These are phyloP conservation scores for Dysdera silvatica DNA, from an alignment of 1,140 invertebrate species.

Conservation along the genomic window DNA sequence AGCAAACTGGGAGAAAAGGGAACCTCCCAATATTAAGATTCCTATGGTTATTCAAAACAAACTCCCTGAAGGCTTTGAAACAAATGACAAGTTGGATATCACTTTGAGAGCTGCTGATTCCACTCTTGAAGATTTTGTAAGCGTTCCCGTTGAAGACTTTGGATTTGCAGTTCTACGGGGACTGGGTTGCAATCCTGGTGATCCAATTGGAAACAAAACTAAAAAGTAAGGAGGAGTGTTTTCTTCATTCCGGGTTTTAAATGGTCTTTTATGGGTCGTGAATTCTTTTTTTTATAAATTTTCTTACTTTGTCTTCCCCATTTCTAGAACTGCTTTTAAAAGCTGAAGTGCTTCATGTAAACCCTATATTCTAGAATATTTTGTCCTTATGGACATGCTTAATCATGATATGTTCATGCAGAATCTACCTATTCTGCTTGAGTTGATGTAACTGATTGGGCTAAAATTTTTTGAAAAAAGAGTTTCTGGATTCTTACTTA, in stretches of 20 bases:
- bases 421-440: no score
- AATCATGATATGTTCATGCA: no score
- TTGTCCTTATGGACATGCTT: no score
- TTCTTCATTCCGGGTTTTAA: background rate
- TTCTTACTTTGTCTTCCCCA: no score
- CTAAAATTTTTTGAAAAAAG: no score
- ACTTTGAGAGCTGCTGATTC: constrained; percentile 43
- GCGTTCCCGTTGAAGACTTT: constrained; percentile 76
- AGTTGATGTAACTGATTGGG: no score
- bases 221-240: constrained; percentile 13
- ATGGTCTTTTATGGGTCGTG: no score
- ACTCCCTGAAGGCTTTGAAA: constrained; percentile 48
- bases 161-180: constrained; percentile 85
- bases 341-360: no score
- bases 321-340: no score
- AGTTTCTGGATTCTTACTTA: no score
- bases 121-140: constrained; percentile 77
- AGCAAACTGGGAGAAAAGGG: constrained; percentile 38
- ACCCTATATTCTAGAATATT: no score
- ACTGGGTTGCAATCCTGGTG: constrained; percentile 77
- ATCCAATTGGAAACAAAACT: constrained; percentile 22
- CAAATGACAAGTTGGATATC: constrained; percentile 48
- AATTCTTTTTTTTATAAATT: no score
- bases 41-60: constrained; percentile 48
- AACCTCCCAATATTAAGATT: constrained; percentile 37